These are phyloP conservation scores for Albula goreensis DNA, from an alignment of 2,113 vertebrate genomes.

Conservation along the genomic window DNA sequence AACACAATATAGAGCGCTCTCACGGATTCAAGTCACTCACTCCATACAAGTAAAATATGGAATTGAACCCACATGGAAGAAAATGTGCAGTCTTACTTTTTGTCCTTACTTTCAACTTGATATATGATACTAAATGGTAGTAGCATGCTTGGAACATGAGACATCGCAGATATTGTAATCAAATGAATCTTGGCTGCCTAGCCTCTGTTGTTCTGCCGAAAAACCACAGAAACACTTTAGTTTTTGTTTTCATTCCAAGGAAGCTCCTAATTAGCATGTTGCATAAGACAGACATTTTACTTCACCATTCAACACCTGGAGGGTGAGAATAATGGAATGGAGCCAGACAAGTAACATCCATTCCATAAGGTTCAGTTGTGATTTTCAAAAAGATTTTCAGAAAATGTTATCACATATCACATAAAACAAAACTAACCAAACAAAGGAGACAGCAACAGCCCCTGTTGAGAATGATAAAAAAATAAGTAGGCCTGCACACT, in stretches of 20 bases:
- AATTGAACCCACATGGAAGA: no score
- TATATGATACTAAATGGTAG: background rate
- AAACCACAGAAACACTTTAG: background rate
- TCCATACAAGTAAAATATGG: no score
- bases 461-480: no score
- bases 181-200: background rate
- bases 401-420: background rate
- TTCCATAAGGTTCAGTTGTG: background rate
- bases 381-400: background rate
- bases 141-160: background rate
- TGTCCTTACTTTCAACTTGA: background rate
- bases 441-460: background rate
- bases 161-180: background rate
- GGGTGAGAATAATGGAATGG: background rate
- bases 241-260: constrained; percentile 8
- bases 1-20: no score
- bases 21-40: no score
- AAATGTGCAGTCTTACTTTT: no score
- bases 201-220: background rate
- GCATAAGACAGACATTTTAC: background rate
- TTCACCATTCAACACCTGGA: background rate
- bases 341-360: background rate
- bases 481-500: no score
- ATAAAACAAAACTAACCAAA: background rate
- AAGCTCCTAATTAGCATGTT: background rate